phyloP scores from a whole-genome alignment of 2,113 vertebrate species.

The Chamaea fasciata region DNA sequence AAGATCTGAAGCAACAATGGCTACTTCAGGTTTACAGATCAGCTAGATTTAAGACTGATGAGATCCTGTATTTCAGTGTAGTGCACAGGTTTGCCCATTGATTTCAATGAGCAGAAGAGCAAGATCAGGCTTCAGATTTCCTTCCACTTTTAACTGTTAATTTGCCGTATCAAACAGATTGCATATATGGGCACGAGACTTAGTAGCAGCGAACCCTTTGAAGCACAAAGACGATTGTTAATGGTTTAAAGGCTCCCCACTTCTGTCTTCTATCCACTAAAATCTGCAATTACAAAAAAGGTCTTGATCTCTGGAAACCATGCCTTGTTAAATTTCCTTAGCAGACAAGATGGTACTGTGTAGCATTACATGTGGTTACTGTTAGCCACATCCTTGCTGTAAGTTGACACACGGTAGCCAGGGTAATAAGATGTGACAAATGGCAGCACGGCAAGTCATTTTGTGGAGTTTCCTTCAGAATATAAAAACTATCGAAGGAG shows the following conservation, averaged over 20 bases:
- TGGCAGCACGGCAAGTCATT: constrained; percentile 50
- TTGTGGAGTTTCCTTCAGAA: constrained; percentile 39
- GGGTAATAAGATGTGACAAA: constrained; percentile 74
- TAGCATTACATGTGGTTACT: constrained; percentile 71
- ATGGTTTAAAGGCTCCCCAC: not conserved
- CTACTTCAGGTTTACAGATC: not conserved
- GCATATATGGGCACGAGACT: not conserved
- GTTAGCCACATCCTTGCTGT: constrained; percentile 75
- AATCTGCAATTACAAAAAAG: constrained; percentile 58
- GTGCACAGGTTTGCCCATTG: not conserved
- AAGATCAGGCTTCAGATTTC: not conserved
- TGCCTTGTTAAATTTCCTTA: constrained; percentile 72
- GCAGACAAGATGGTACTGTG: constrained; percentile 47
- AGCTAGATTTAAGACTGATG: not conserved
- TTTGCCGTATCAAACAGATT: not conserved
- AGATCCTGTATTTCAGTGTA: not conserved
- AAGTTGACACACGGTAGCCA: constrained; percentile 61
- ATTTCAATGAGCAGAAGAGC: not conserved
- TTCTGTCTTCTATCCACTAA: constrained; percentile 10
- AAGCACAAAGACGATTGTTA: not conserved
- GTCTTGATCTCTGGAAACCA: constrained; percentile 67
- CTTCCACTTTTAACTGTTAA: not conserved
- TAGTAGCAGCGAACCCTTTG: constrained; percentile 17
- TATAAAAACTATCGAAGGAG: not conserved
- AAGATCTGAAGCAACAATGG: not conserved